These are phyloP conservation scores for Cepaea hortensis DNA, from an alignment of 2,888 invertebrate species.

Conservation along the genomic window DNA sequence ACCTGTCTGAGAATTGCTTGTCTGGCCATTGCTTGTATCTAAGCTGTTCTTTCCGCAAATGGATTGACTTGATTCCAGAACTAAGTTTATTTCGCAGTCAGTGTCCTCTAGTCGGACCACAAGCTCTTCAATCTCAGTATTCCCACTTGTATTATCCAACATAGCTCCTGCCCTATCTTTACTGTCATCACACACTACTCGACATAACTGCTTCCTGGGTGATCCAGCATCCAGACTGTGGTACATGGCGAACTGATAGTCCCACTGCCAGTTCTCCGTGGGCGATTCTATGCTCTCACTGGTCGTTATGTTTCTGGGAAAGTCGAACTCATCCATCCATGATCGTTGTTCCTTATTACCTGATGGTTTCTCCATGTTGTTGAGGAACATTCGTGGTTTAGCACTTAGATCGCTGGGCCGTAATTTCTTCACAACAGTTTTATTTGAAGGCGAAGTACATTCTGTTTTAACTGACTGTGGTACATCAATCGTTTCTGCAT, in stretches of 20 bases:
- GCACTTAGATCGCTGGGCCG: neutral
- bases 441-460: neutral
- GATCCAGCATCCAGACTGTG: neutral
- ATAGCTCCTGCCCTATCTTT: neutral
- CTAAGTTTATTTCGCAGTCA: neutral
- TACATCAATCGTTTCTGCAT: no score
- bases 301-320: slow-evolving; percentile 29
- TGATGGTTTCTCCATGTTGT: slow-evolving; percentile 5
- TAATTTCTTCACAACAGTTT: neutral
- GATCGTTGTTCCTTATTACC: neutral
- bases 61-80: no score
- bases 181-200: neutral
- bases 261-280: slow-evolving; percentile 35
- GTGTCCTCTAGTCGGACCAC: neutral
- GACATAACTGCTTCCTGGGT: neutral
- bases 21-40: no score
- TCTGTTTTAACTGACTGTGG: no score
- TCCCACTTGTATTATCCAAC: neutral
- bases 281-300: slow-evolving; percentile 34
- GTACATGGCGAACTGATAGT: slow-evolving; percentile 5
- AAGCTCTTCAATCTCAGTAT: neutral
- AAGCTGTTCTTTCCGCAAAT: no score
- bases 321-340: neutral
- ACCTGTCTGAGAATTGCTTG: no score
- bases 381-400: neutral